Base-by-base conservation (phyloP, 2,888 invertebrate genomes). In the Stenodera caucasica region DNA sequence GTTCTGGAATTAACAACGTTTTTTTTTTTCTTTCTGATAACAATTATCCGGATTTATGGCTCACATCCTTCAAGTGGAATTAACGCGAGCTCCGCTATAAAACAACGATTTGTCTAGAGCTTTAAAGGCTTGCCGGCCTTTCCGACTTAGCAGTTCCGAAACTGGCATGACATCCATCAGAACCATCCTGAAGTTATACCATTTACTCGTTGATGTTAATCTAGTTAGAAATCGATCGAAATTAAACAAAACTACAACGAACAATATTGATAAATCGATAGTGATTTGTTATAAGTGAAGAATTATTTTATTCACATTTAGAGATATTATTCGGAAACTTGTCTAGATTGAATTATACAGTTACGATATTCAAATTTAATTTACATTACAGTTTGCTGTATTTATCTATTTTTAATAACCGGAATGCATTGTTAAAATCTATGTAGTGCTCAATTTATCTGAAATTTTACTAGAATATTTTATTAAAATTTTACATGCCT, bases 21-120 rank as follows among this genome's bases (percentile, higher is more conserved):
- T 11, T 21, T 68, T 67, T 75, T 75, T 72, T 75, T 74, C 72
- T 73, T 75, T 74, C 73, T 73, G 75, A 76, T 77, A 76, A 77
- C 77, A 77, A 76, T 77, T 77, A 77, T 77, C 77, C 76, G 74
- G 75, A 78, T 78, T 77, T 77, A 78, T 78, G 73, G 77, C 68
- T 70, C 73, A 70, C 78, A 78, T 78, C 76, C 75, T 74, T 78
- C 78, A 78, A 76, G 75, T 72, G 75, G 77, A 76, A 78, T 78
- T 78, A 78, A 73, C 76, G 75, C 74, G 70, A 70, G 72, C 75
- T 70, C 67, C 67, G 74, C 76, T 75, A 76, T 76, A 77, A 78
- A 77, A 76, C 75, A 73, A 69, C 77, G 73, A 78, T 78, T 78
- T 77, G 75, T 78, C 77, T 77, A 70, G 66, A 72, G 72, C 72